These are phyloP conservation scores for Crocallis elinguaria DNA, from an alignment of 2,888 invertebrate genomes.

Conservation along the genomic window DNA sequence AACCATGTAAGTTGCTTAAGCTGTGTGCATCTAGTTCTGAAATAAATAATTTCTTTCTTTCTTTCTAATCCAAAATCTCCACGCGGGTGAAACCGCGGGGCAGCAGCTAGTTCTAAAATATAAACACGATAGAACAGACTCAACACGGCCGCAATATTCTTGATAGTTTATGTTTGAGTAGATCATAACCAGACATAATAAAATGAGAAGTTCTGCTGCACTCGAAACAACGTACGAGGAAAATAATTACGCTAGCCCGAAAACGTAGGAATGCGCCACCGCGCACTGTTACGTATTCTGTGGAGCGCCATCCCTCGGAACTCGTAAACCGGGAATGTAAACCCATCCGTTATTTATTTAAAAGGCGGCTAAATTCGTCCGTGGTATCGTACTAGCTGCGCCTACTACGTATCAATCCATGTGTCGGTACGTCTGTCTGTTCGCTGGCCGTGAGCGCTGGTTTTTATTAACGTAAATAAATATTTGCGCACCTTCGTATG, in stretches of 20 bases:
- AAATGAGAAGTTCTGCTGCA: neutral
- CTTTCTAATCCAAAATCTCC: too few relatives aligned
- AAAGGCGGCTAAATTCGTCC: slow-evolving; percentile 27
- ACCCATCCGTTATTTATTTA: slow-evolving; percentile 32
- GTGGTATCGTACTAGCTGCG: slow-evolving; percentile 24
- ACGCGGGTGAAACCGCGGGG: too few relatives aligned
- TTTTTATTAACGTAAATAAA: neutral
- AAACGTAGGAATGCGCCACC: neutral
- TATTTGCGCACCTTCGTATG: neutral
- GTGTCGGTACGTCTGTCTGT: slow-evolving; percentile 6
- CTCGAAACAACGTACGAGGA: neutral
- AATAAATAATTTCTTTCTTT: too few relatives aligned
- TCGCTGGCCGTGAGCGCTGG: neutral
- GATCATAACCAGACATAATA: slow-evolving; percentile 12
- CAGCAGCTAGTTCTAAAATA: neutral
- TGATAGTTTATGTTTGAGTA: neutral
- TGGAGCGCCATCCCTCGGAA: too few relatives aligned
- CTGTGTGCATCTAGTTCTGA: too few relatives aligned
- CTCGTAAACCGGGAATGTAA: too few relatives aligned
- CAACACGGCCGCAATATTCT: slow-evolving; percentile 2
- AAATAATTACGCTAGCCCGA: neutral
- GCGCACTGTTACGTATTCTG: too few relatives aligned
- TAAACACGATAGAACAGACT: slow-evolving; percentile 8
- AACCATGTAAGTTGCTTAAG: too few relatives aligned
- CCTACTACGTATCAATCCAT: slow-evolving; percentile 28